phyloP scores from a whole-genome alignment of 2,113 vertebrate species.

The Equus przewalskii region DNA sequence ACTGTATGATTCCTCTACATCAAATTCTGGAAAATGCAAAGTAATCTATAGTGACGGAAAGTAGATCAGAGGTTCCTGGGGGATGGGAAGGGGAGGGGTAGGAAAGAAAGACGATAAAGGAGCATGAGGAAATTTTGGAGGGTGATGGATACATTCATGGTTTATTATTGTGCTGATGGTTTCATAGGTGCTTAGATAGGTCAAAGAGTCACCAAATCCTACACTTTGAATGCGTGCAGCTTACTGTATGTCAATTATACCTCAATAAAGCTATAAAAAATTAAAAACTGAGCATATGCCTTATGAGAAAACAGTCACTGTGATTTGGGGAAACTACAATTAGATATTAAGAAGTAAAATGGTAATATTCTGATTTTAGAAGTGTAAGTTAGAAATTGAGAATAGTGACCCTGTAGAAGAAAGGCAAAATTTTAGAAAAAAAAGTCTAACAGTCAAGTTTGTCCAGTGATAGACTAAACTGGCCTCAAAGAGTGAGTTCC shows the following conservation, averaged over 20 bases:
- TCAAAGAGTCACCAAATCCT: background rate
- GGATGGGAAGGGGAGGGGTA: background rate
- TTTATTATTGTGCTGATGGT: background rate
- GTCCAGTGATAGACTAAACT: background rate
- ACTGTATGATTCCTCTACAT: background rate
- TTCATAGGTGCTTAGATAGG: background rate
- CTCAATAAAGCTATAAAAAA: background rate
- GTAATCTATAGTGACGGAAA: background rate
- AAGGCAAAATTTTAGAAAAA: background rate
- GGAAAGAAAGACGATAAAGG: background rate
- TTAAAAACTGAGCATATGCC: background rate
- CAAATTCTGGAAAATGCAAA: background rate
- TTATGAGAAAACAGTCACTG: background rate
- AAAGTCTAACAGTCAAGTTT: background rate
- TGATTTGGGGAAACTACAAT: background rate
- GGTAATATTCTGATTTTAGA: background rate
- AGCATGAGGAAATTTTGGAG: background rate
- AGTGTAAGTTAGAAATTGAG: background rate
- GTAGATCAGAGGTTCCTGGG: background rate
- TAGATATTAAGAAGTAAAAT: background rate
- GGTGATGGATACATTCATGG: background rate
- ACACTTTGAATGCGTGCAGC: background rate
- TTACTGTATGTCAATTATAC: background rate
- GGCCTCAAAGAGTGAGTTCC: background rate
- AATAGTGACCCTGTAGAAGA: background rate